Conservation (phyloP, 2,797 vertebrate genomes). For the Euphonia xanthogaster region DNA sequence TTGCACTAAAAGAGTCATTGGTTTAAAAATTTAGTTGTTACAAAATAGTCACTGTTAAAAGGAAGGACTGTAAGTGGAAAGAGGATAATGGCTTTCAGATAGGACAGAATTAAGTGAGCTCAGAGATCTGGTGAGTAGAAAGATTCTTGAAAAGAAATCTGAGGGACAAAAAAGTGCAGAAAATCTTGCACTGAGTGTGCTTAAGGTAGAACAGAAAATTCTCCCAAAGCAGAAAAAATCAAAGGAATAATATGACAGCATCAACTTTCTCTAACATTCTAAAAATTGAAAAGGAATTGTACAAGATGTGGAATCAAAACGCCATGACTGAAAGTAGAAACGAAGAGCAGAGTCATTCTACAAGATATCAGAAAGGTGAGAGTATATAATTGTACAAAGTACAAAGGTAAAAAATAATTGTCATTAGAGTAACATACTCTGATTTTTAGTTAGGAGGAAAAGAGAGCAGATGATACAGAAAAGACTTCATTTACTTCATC, state of each 20-base stretch:
- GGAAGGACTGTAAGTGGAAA: neutral
- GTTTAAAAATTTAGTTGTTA: neutral
- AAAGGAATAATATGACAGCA: neutral
- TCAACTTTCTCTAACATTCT: neutral
- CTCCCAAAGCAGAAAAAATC: neutral
- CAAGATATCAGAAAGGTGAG: neutral
- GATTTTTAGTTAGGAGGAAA: neutral
- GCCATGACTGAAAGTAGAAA: neutral
- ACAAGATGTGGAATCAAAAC: neutral
- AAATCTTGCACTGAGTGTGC: neutral
- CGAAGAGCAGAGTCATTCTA: neutral
- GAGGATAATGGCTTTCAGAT: neutral
- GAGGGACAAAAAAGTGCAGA: neutral
- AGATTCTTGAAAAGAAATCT: neutral
- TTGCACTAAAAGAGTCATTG: neutral
- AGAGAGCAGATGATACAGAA: neutral
- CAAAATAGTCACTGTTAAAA: neutral
- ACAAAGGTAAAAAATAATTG: neutral
- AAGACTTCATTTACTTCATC: neutral
- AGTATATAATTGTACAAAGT: neutral
- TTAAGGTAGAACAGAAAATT: neutral
- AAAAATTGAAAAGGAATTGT: neutral
- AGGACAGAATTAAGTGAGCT: neutral
- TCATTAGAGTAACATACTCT: neutral
- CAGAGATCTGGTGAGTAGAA: neutral